Conservation (phyloP, 2,888 invertebrate genomes). For the Brenthis hecate region DNA sequence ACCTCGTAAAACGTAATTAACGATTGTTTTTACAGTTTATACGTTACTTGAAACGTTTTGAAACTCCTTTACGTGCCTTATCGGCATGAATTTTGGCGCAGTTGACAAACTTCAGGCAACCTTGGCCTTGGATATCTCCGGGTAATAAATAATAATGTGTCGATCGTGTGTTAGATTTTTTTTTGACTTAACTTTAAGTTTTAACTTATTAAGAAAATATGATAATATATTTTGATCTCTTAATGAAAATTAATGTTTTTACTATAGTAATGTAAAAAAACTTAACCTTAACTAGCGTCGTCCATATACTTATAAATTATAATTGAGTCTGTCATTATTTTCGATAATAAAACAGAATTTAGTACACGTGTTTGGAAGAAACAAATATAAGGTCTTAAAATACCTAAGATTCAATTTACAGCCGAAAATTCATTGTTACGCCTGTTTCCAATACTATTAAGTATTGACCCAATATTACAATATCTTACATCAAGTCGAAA, state of each 20-base stretch:
- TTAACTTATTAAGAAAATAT: background rate
- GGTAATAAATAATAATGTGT: slow-evolving; percentile 26
- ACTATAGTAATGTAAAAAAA: background rate
- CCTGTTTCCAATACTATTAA: slow-evolving; percentile 30
- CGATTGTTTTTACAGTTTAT: slow-evolving; percentile 67
- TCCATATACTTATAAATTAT: background rate
- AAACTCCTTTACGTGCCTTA: slow-evolving; percentile 41
- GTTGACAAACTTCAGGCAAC: slow-evolving; percentile 34
- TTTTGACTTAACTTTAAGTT: background rate
- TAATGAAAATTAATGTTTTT: background rate
- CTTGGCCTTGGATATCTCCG: slow-evolving; percentile 39
- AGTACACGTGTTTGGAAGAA: background rate
- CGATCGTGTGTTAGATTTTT: slow-evolving; percentile 20
- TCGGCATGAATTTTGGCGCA: slow-evolving; percentile 27
- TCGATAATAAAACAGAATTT: too few relatives aligned
- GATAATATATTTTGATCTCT: background rate
- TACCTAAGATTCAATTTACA: slow-evolving; percentile 13
- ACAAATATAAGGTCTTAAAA: background rate
- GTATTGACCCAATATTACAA: slow-evolving; percentile 36
- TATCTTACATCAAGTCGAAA: slow-evolving; percentile 29
- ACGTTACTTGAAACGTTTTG: slow-evolving; percentile 56
- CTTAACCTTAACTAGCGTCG: background rate
- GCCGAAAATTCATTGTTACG: slow-evolving; percentile 24
- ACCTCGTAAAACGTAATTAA: slow-evolving; percentile 60
- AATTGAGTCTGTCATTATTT: too few relatives aligned